Conservation (phyloP, 2,113 vertebrate species). For the Tragelaphus imberbis region DNA sequence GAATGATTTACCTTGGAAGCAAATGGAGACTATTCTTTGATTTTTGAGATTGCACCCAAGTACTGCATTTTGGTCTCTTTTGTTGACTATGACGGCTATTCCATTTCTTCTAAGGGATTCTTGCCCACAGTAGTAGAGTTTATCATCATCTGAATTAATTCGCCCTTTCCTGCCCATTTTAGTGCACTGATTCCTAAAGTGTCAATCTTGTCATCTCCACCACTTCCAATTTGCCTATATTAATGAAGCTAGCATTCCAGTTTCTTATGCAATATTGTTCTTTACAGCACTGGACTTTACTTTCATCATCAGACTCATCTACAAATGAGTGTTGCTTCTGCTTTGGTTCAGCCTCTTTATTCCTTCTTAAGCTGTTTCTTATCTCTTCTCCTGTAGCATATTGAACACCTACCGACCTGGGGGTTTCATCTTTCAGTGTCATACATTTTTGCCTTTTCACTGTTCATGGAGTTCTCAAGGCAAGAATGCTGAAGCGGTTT, state of each 20-base stretch:
- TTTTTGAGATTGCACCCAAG: background rate
- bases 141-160: background rate
- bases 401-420: background rate
- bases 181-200: background rate
- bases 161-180: fast-evolving
- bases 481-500: background rate
- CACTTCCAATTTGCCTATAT: background rate
- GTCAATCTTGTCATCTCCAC: background rate
- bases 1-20: background rate
- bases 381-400: background rate
- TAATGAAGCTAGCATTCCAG: background rate
- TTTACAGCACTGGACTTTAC: background rate
- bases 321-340: background rate
- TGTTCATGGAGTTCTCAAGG: background rate
- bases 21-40: background rate
- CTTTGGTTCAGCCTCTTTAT: background rate
- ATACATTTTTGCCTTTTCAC: background rate
- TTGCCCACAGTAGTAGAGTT: background rate
- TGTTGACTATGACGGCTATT: background rate
- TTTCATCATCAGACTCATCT: background rate
- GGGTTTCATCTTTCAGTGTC: background rate
- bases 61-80: background rate
- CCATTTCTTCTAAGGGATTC: background rate
- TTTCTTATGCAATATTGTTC: background rate
- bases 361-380: background rate